A percentile compares a stretch with the other conserved stretches of the same genome.
phyloP scores from a whole-genome alignment of 2,888 invertebrate genomes.

The Drosophila tanythrix region DNA sequence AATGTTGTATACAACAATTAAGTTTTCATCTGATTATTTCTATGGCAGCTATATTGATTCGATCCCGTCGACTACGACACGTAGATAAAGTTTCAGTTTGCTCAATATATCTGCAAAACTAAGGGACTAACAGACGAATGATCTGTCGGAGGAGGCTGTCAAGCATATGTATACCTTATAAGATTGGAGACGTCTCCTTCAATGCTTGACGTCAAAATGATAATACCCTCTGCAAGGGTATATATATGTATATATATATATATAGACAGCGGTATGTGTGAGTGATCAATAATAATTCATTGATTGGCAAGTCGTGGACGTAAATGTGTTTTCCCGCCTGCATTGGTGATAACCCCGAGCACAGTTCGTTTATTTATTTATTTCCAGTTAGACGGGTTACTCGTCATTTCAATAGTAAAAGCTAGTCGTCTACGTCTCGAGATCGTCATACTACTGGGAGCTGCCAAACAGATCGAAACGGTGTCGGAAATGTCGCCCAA shows the following conservation, averaged over 20 bases:
- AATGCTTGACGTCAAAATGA: not conserved
- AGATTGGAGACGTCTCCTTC: not conserved
- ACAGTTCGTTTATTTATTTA: conserved; percentile 11
- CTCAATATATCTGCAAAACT: not conserved
- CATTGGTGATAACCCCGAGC: conserved; percentile 46
- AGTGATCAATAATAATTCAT: conserved; percentile 13
- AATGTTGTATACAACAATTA: not conserved
- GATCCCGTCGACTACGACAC: not conserved
- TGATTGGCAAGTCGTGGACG: conserved; percentile 27
- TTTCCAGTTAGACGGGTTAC: conserved; percentile 47
- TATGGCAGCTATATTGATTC: not conserved
- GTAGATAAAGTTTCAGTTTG: not conserved
- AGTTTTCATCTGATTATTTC: not conserved
- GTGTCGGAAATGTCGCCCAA: conserved; percentile 26
- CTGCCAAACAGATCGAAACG: conserved; percentile 25
- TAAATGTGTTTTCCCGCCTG: conserved; percentile 25
- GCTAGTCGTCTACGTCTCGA: too few relatives aligned
- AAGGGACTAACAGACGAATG: not conserved
- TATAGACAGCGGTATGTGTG: conserved; percentile 1
- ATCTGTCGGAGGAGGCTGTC: not conserved
- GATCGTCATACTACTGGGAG: conserved; percentile 23
- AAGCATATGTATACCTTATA: not conserved
- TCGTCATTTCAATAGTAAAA: conserved; percentile 5
- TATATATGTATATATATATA: not conserved
- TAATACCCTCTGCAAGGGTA: not conserved